These are phyloP conservation scores for Columba janthina DNA, from an alignment of 2,113 vertebrate species.

Conservation along the genomic window DNA sequence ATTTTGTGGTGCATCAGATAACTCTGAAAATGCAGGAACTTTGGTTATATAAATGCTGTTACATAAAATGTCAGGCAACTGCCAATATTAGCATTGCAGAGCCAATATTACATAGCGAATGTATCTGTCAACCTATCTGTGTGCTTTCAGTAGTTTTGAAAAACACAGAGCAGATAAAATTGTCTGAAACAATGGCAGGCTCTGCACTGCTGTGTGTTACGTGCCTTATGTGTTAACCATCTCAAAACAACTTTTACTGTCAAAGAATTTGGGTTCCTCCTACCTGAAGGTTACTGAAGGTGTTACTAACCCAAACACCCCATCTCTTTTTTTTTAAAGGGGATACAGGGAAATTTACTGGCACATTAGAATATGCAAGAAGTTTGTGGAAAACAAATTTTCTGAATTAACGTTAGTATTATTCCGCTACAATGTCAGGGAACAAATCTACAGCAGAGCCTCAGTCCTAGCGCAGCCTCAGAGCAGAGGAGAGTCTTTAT, in stretches of 20 bases:
- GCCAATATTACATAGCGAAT: background rate
- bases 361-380: rapidly evolving
- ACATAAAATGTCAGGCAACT: slow-evolving; percentile 17
- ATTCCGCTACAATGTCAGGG: background rate
- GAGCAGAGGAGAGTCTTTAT: background rate
- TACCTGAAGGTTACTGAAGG: too few species aligned
- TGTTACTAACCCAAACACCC: background rate
- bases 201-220: rapidly evolving
- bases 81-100: slow-evolving; percentile 16
- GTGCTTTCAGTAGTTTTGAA: background rate
- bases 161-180: background rate
- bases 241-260: rapidly evolving
- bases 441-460: background rate
- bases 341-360: background rate
- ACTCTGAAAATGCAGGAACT: background rate
- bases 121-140: background rate
- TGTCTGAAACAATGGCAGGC: background rate
- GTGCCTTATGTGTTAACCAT: background rate
- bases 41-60: slow-evolving; percentile 7
- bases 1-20: background rate
- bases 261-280: background rate
- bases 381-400: background rate
- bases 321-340: rapidly evolving
- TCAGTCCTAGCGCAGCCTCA: background rate
- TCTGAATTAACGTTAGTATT: background rate